phyloP scores from a whole-genome alignment of 64 coral and sea anemone genomes.

The Pocillopora damicornis region DNA sequence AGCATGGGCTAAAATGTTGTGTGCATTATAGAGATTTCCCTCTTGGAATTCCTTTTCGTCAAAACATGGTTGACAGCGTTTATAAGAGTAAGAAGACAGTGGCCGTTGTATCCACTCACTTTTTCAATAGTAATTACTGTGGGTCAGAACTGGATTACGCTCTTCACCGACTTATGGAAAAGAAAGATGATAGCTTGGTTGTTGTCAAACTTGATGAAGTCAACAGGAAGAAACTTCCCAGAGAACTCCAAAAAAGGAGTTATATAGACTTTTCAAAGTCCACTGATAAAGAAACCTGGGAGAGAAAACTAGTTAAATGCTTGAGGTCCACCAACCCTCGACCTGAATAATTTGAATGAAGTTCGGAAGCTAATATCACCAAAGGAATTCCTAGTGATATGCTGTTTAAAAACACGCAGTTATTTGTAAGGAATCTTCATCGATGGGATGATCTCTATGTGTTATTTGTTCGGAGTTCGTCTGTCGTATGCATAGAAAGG shows the following conservation, averaged over 20 bases:
- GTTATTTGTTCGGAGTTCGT: too few relatives aligned
- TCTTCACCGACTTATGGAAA: neutral
- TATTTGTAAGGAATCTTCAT: too few relatives aligned
- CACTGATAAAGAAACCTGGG: neutral
- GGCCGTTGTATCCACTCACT: neutral
- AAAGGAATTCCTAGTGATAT: too few relatives aligned
- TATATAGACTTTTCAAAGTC: neutral
- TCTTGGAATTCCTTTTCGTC: neutral
- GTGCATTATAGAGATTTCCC: neutral
- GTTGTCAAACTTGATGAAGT: slow-evolving; percentile 2
- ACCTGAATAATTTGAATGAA: too few relatives aligned
- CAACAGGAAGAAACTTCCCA: neutral
- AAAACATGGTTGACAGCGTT: slow-evolving; percentile 5
- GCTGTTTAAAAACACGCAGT: too few relatives aligned
- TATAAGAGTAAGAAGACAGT: neutral
- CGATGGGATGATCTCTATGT: too few relatives aligned
- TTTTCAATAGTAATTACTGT: neutral
- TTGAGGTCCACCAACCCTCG: neutral
- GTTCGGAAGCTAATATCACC: too few relatives aligned
- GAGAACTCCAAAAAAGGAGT: neutral
- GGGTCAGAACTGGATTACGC: neutral
- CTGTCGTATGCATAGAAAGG: too few relatives aligned
- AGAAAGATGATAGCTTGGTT: neutral
- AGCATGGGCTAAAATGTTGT: neutral
- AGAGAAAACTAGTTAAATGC: neutral